phyloP scores from a whole-genome alignment of 2,797 vertebrate genomes.

The Pangasius larnaudii region DNA sequence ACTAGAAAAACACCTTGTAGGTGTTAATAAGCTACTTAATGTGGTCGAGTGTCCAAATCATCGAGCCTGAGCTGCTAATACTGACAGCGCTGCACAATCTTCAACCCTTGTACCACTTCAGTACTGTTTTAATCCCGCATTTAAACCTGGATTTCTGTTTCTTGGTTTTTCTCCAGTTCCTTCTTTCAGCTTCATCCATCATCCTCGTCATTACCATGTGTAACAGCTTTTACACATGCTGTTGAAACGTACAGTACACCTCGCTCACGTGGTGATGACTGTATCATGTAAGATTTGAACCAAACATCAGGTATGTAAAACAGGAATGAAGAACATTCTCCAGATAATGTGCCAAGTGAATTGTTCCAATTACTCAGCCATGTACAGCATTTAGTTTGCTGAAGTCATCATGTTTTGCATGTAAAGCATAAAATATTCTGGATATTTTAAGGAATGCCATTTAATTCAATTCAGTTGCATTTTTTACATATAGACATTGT shows the following conservation, averaged over 20 bases:
- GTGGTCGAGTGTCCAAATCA: conserved; percentile 43
- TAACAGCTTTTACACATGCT: neutral
- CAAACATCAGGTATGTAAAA: conserved; percentile 48
- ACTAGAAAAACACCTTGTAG: conserved; percentile 41
- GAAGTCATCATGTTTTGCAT: neutral
- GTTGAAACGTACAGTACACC: neutral
- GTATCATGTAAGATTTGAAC: no score
- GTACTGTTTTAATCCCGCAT: neutral
- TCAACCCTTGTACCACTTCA: neutral
- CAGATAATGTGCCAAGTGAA: neutral
- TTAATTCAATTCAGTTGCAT: neutral
- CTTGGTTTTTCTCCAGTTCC: neutral
- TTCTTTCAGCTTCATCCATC: neutral
- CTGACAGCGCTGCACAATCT: conserved; percentile 23
- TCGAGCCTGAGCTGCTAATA: conserved; percentile 55
- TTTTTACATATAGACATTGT: neutral
- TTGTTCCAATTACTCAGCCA: neutral
- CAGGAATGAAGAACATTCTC: conserved; percentile 16
- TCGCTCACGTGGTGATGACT: conserved; percentile 28
- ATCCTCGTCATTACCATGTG: neutral
- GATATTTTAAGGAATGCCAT: neutral
- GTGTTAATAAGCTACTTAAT: conserved; percentile 53
- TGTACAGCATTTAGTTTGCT: neutral
- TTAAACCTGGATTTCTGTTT: neutral
- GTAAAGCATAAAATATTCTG: neutral